phyloP scores from a whole-genome alignment of 2,888 invertebrate genomes.

The Rosalia funebris region DNA sequence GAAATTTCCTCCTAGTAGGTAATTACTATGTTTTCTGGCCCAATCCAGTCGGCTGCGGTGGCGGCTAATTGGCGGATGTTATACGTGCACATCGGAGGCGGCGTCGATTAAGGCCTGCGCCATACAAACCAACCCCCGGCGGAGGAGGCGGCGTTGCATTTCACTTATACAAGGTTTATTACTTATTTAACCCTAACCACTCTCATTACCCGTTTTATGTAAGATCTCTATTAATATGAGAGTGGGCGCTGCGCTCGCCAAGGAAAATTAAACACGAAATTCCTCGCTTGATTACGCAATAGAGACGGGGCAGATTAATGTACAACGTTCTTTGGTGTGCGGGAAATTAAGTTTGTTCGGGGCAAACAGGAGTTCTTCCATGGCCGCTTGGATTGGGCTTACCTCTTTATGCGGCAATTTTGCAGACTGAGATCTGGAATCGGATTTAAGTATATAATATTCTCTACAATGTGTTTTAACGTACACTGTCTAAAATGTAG shows the following conservation, averaged over 20 bases:
- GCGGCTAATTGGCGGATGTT: constrained; percentile 63
- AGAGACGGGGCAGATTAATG: constrained; percentile 22
- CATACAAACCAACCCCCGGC: constrained; percentile 55
- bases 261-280: constrained; percentile 36
- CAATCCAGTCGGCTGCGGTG: constrained; percentile 54
- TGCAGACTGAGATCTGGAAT: too few relatives aligned
- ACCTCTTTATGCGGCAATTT: constrained; percentile 1
- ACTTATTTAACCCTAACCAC: constrained; percentile 41
- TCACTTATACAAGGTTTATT: constrained; percentile 33
- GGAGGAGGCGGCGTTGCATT: constrained; percentile 59
- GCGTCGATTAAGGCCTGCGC: constrained; percentile 62
- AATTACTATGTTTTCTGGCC: constrained; percentile 48
- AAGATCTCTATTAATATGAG: constrained; percentile 40
- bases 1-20: constrained; percentile 43
- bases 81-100: constrained; percentile 63
- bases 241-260: constrained; percentile 33
- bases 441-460: too few relatives aligned
- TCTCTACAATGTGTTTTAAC: too few relatives aligned
- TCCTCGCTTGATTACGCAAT: constrained; percentile 31
- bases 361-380: not conserved
- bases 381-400: not conserved
- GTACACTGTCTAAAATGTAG: too few relatives aligned
- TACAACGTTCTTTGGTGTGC: constrained; percentile 8
- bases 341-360: constrained; percentile 19
- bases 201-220: constrained; percentile 36